These are phyloP conservation scores for Ichneumoninae sp. DNA, from an alignment of 2,888 invertebrate genomes.

Conservation along the genomic window DNA sequence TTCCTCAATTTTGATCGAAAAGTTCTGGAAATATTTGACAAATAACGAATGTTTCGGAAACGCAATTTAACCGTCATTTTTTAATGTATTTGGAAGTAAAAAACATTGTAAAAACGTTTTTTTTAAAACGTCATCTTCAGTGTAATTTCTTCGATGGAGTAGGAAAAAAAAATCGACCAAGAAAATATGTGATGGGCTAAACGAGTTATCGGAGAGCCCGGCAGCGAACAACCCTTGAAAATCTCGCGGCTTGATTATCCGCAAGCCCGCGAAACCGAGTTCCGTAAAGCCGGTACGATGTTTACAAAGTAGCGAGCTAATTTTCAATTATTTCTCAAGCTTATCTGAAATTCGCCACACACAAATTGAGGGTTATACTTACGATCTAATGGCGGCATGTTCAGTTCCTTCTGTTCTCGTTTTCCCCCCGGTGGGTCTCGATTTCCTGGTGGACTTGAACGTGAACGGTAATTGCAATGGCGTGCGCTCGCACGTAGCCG, in stretches of 20 bases:
- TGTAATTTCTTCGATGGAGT: background rate
- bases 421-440: constrained; percentile 37
- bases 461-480: constrained; percentile 53
- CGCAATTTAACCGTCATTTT: background rate
- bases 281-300: background rate
- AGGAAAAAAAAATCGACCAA: background rate
- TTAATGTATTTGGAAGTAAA: background rate
- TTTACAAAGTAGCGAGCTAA: constrained; percentile 6
- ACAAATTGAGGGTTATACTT: constrained; percentile 15
- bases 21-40: no score
- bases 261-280: background rate
- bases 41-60: no score
- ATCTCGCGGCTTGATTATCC: background rate
- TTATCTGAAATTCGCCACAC: constrained; percentile 19
- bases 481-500: constrained; percentile 11
- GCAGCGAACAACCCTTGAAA: background rate
- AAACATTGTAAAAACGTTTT: no score
- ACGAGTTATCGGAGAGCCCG: background rate
- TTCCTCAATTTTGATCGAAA: no score
- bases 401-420: constrained; percentile 46
- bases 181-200: background rate
- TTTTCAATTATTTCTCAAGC: constrained; percentile 33
- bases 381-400: constrained; percentile 20
- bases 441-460: constrained; percentile 49
- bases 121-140: no score